phyloP scores from a whole-genome alignment of 2,888 invertebrate genomes.

The Parochlus steinenii region DNA sequence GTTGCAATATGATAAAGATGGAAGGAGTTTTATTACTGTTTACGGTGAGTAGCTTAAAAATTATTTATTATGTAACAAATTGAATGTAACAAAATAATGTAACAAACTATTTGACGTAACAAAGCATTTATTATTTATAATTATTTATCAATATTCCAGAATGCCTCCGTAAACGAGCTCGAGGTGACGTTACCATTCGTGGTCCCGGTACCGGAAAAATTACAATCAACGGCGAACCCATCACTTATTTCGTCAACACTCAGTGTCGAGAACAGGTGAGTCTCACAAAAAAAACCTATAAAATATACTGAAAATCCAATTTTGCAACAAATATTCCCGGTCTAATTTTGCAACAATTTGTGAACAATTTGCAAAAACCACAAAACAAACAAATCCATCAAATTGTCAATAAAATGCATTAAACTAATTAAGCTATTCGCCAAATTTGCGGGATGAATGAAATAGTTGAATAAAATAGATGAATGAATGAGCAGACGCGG shows the following conservation, averaged over 20 bases:
- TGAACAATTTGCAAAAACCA: too few species aligned
- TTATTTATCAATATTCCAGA: constrained; percentile 28
- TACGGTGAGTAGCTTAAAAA: constrained; percentile 33
- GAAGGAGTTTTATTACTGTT: constrained; percentile 51
- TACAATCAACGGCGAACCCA: constrained; percentile 60
- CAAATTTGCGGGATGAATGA: too few species aligned
- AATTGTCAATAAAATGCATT: too few species aligned
- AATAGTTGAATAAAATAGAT: too few species aligned
- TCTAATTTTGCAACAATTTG: too few species aligned
- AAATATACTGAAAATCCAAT: background rate
- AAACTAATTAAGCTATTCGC: too few species aligned
- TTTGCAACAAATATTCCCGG: too few species aligned
- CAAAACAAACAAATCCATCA: too few species aligned
- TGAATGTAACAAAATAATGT: too few species aligned
- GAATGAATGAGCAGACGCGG: too few species aligned
- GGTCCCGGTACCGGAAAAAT: constrained; percentile 72
- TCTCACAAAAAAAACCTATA: constrained; percentile 13
- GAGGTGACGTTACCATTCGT: constrained; percentile 62
- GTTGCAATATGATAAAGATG: constrained; percentile 49
- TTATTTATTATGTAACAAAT: background rate
- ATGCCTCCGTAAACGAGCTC: constrained; percentile 52
- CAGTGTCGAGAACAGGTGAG: constrained; percentile 63
- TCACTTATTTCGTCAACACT: constrained; percentile 55
- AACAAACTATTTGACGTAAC: constrained; percentile 13
- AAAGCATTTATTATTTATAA: constrained; percentile 12